phyloP scores from a whole-genome alignment of 2,888 invertebrate genomes.

The Anagyrus pseudococci region DNA sequence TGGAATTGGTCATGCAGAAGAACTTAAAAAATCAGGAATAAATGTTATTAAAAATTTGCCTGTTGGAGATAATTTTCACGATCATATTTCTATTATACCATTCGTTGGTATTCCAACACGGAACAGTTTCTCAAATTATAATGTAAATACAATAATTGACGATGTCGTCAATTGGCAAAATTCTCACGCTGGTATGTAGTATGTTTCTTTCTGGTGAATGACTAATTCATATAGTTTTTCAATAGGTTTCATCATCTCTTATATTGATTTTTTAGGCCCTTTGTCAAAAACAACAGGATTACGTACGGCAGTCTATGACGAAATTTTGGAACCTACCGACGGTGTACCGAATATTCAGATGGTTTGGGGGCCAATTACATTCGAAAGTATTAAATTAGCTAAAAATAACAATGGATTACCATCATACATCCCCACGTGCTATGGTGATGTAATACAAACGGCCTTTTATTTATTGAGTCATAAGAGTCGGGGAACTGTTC shows the following conservation, averaged over 20 bases:
- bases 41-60: slow-evolving; percentile 78
- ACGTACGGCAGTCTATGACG: background rate
- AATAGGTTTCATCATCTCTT: too few species aligned
- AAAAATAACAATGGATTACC: background rate
- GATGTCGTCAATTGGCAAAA: background rate
- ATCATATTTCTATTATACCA: slow-evolving; percentile 69
- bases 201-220: background rate
- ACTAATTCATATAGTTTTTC: background rate
- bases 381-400: background rate
- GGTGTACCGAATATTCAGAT: background rate
- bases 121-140: background rate
- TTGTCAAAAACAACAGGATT: too few species aligned
- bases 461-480: background rate
- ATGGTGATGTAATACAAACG: too few species aligned
- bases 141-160: background rate
- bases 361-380: background rate
- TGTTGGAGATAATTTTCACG: slow-evolving; percentile 86
- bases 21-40: slow-evolving; percentile 75
- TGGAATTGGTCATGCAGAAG: slow-evolving; percentile 80
- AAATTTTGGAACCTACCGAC: too few species aligned
- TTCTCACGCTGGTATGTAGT: background rate
- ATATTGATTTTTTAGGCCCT: too few species aligned
- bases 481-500: background rate
- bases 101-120: too few species aligned
- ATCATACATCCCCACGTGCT: background rate